A percentile compares a stretch with the other conserved stretches of the same genome.
These are phyloP conservation scores for Theristicus caerulescens DNA, from an alignment of 2,113 vertebrate species.

Conservation along the genomic window DNA sequence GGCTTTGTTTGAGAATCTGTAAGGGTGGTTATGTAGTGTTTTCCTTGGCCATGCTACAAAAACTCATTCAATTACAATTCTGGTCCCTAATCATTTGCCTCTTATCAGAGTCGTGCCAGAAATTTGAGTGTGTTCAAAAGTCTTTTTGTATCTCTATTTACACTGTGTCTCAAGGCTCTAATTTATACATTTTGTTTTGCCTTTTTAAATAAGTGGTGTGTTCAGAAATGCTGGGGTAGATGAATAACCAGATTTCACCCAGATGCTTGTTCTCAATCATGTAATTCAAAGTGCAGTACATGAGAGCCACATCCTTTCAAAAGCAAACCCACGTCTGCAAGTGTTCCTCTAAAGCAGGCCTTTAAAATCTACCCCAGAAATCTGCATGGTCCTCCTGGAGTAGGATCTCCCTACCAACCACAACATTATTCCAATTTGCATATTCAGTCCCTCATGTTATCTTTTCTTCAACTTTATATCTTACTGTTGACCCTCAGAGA, in stretches of 20 bases:
- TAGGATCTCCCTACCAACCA: not conserved
- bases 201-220: not conserved
- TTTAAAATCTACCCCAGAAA: not conserved
- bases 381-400: not conserved
- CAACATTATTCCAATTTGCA: not conserved
- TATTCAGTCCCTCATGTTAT: not conserved
- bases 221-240: not conserved
- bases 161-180: not conserved
- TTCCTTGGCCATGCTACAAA: not conserved
- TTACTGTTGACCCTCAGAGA: not conserved
- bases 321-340: not conserved
- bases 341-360: not conserved
- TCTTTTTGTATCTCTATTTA: conserved; percentile 20
- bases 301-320: not conserved
- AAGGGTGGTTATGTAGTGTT: not conserved
- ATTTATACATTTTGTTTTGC: conserved; percentile 5
- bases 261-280: not conserved
- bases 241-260: conserved; percentile 2
- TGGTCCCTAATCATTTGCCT: not conserved
- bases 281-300: not conserved
- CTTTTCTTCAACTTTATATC: not conserved
- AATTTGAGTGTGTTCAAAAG: conserved; percentile 25
- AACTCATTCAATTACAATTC: not conserved
- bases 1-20: not conserved
- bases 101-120: conserved; percentile 18